phyloP scores from a whole-genome alignment of 2,888 invertebrate genomes.

The Microctonus brassicae region DNA sequence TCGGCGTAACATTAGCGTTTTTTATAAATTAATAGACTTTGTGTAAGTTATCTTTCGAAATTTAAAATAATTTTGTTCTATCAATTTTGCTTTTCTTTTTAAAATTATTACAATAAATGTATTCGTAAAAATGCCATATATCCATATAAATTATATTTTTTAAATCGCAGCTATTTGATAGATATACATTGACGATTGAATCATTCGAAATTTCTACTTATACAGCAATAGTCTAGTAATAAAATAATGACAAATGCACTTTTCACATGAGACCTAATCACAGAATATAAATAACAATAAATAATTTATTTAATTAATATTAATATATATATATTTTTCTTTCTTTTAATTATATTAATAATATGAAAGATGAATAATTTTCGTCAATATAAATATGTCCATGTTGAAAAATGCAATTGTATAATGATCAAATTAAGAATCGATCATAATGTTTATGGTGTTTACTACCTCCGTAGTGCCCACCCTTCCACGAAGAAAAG shows the following conservation, averaged over 20 bases:
- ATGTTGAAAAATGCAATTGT: slow-evolving; percentile 36
- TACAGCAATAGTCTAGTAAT: slow-evolving; percentile 25
- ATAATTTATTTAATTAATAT: no score
- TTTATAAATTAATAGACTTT: slow-evolving; percentile 11
- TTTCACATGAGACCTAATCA: slow-evolving; percentile 31
- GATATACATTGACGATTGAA: not conserved
- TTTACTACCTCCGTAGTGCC: slow-evolving; percentile 65
- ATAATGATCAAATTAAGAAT: slow-evolving; percentile 33
- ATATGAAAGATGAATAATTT: not conserved
- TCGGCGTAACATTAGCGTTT: not conserved
- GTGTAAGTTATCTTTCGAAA: not conserved
- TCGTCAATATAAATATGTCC: slow-evolving; percentile 7
- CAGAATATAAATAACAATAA: not conserved
- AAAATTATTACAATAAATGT: not conserved
- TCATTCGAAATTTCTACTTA: slow-evolving; percentile 10
- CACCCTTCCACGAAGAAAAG: slow-evolving; percentile 61
- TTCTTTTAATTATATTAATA: not conserved
- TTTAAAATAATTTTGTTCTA: slow-evolving; percentile 6
- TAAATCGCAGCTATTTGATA: not conserved
- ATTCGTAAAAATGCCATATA: not conserved
- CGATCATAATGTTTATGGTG: slow-evolving; percentile 42
- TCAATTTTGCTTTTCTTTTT: not conserved
- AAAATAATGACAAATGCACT: slow-evolving; percentile 25
- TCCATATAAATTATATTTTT: not conserved
- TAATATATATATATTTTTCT: not conserved